phyloP scores from a whole-genome alignment of 2,113 vertebrate species.

The Solenodon paradoxus region DNA sequence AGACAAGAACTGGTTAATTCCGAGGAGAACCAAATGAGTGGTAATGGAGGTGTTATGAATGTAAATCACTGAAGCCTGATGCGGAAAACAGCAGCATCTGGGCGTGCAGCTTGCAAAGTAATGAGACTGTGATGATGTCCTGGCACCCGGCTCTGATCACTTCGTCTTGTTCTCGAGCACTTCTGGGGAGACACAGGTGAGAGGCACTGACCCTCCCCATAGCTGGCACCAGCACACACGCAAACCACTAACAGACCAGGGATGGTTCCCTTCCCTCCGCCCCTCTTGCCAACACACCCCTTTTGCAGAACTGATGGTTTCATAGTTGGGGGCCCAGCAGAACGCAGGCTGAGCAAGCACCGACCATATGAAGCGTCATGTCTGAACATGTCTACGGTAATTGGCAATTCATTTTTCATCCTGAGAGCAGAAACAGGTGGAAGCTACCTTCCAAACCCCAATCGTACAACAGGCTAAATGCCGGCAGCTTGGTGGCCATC shows the following conservation, averaged over 20 bases:
- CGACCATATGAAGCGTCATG: constrained; percentile 30
- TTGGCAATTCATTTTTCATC: constrained; percentile 70
- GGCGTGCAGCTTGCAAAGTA: constrained; percentile 77
- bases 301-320: constrained; percentile 45
- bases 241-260: neutral
- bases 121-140: constrained; percentile 80
- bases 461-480: neutral
- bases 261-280: neutral
- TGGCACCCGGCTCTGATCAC: constrained; percentile 82
- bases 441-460: constrained; percentile 1
- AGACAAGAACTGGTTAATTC: constrained; percentile 68
- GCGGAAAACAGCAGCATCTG: constrained; percentile 78
- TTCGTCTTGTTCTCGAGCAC: constrained; percentile 83
- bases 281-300: neutral
- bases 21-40: constrained; percentile 70
- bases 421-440: constrained; percentile 66
- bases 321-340: constrained; percentile 44
- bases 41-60: constrained; percentile 74
- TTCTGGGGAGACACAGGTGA: constrained; percentile 81
- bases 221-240: neutral
- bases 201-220: constrained; percentile 73
- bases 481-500: constrained; percentile 3
- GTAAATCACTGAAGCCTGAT: constrained; percentile 63
- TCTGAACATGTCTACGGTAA: constrained; percentile 58
- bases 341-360: constrained; percentile 35